phyloP scores from a whole-genome alignment of 2,888 invertebrate species.

The Drosophila subsilvestris region DNA sequence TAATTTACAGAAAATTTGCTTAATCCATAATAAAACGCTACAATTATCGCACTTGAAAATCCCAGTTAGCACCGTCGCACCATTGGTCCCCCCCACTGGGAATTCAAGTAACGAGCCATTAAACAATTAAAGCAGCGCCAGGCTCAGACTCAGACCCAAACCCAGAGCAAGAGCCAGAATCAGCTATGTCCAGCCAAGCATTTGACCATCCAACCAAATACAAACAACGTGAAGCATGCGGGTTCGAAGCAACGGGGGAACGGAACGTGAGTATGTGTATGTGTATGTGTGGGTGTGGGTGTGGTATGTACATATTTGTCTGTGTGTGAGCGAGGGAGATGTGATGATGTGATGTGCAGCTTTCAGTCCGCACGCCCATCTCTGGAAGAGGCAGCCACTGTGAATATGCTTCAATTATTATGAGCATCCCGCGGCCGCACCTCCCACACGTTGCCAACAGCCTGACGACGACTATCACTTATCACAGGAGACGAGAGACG shows the following conservation, averaged over 20 bases:
- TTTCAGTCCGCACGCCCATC: conserved; percentile 37
- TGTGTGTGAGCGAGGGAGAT: conserved; percentile 2
- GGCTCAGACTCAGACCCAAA: conserved; percentile 16
- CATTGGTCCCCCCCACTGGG: conserved; percentile 64
- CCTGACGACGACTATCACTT: conserved; percentile 56
- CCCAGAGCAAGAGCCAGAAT: conserved; percentile 9
- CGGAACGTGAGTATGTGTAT: conserved; percentile 5
- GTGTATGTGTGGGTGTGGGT: background rate
- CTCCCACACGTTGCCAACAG: conserved; percentile 35
- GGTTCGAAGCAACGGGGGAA: conserved; percentile 10
- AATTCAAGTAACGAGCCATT: conserved; percentile 76
- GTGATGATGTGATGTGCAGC: conserved; percentile 25
- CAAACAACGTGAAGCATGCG: conserved; percentile 62
- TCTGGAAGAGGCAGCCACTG: conserved; percentile 44
- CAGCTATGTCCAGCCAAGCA: conserved; percentile 56
- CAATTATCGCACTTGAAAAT: conserved; percentile 76
- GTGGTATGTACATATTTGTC: background rate
- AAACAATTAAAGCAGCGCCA: conserved; percentile 68
- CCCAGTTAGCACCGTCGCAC: conserved; percentile 26
- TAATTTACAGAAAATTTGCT: conserved; percentile 53
- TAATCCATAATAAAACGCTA: conserved; percentile 61
- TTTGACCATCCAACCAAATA: conserved; percentile 78
- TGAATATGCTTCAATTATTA: conserved; percentile 78
- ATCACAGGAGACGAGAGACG: conserved; percentile 38
- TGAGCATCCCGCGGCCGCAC: conserved; percentile 51